Evolutionary conservation across 2,888 invertebrate species (phyloP).

Genomic region (Eupeodes latifasciatus): DNA sequence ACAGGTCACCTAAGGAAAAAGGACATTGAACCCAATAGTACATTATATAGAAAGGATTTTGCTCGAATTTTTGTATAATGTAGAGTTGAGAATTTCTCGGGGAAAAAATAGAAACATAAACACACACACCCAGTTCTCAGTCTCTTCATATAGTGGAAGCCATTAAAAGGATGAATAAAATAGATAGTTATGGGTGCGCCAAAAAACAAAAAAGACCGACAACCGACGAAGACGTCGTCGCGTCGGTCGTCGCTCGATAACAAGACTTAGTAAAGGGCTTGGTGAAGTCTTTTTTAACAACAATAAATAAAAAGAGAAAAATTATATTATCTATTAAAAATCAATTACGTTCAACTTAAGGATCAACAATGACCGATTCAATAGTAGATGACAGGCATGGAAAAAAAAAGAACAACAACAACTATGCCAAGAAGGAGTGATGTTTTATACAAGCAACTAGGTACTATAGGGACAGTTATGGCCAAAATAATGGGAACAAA

Average conservation of each 20-base stretch:
- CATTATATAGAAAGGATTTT: background rate
- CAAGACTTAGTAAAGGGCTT: background rate
- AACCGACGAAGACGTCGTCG: background rate
- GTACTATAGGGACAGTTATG: background rate
- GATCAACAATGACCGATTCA: conserved; percentile 64
- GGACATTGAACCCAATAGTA: conserved; percentile 33
- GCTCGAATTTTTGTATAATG: background rate
- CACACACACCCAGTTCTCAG: background rate
- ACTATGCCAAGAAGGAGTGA: background rate
- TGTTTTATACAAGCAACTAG: background rate
- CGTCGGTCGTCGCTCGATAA: background rate
- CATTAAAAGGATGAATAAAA: conserved; percentile 61
- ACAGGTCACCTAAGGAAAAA: conserved; percentile 38
- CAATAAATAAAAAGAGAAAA: background rate
- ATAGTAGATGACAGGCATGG: conserved; percentile 22
- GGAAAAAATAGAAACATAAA: conserved; percentile 16
- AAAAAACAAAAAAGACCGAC: conserved; percentile 29
- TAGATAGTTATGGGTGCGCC: conserved; percentile 31
- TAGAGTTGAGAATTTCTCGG: conserved; percentile 1
- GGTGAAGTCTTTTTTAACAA: background rate
- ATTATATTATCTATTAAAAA: conserved; percentile 61
- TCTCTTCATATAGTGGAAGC: background rate
- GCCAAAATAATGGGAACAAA: too few relatives aligned
- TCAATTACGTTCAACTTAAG: conserved; percentile 63
- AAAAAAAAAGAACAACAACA: conserved; percentile 6